Evolutionary conservation across 2,113 vertebrate genomes (phyloP), one percentile per base, ranked within the genome.

Genomic region (Tenrec ecaudatus): DNA sequence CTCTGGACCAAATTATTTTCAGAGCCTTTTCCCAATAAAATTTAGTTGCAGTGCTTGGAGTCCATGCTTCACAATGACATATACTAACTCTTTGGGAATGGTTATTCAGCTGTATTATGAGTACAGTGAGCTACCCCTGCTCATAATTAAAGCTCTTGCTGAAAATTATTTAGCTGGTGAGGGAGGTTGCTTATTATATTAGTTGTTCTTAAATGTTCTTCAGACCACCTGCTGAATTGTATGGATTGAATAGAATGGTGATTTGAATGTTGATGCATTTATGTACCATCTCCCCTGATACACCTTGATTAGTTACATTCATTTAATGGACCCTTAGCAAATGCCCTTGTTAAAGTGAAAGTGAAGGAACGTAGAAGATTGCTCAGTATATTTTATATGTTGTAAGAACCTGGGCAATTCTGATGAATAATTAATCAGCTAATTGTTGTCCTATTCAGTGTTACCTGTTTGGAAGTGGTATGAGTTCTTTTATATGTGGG

Each of bases 401-500:
- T 96, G 36, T 96, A 90, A 97, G 91, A 94, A 86, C 71, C 79
- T 92, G 90, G 92, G 43, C 80, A 89, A 75, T 33, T 62, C 64
- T 95, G 93, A 93, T 94, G 93, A 97, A 94, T 90, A 97, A 97
- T 96, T 95, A 96, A 97, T 96, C 68, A 96, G 69, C 64, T 97
- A 95, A 97, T 82, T 91, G 84, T 96, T 96, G 75, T 69, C 43
- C 47, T 71, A 43, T 94, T 97, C 43, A 92, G 77, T 95, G 81
- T 94, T 96, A 91, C 88, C 53, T 90, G 53, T 73, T 93, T 96
- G 94, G 64, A 97, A 97, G 90, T 78, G 57, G 86, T 89, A 88
- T 81, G 77, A 91, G 16, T 91, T 68, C 8, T 1, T 95, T 96
- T 96, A 96, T 78, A 85, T n/a, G 64, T 25, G 38, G 29, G 57